A percentile compares a stretch with the other conserved stretches of the same genome.
phyloP scores from a whole-genome alignment of 2,888 invertebrate genomes.

The Catocala sponsa region DNA sequence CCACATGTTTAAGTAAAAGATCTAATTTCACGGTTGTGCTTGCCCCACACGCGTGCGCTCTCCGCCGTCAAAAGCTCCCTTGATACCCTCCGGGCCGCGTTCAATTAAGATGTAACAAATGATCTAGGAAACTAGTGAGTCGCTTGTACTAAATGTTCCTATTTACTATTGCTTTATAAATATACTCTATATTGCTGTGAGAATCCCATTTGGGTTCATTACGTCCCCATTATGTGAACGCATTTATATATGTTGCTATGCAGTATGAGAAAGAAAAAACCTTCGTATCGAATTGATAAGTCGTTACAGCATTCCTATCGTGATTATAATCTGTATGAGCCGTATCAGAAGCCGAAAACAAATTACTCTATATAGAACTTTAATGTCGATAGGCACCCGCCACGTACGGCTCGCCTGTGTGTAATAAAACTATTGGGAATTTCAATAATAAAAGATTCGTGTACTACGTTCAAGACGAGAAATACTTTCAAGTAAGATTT shows the following conservation, averaged over 20 bases:
- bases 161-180: conserved; percentile 33
- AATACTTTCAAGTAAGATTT: conserved; percentile 43
- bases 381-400: conserved; percentile 55
- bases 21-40: conserved; percentile 56
- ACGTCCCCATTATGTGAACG: conserved; percentile 22
- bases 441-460: conserved; percentile 52
- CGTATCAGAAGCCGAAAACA: conserved; percentile 75
- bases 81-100: conserved; percentile 50
- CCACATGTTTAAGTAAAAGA: conserved; percentile 22
- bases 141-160: conserved; percentile 42
- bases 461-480: conserved; percentile 35
- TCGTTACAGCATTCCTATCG: conserved; percentile 71
- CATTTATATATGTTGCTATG: conserved; percentile 27
- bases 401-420: conserved; percentile 44
- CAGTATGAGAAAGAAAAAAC: conserved; percentile 55
- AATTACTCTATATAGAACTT: conserved; percentile 67
- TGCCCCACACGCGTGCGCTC: conserved; percentile 45
- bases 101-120: conserved; percentile 62
- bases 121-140: conserved; percentile 50
- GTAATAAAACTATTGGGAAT: conserved; percentile 60
- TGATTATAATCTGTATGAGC: conserved; percentile 68
- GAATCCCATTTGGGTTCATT: conserved; percentile 40
- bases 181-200: conserved; percentile 41
- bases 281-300: conserved; percentile 73
- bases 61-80: conserved; percentile 55